phyloP scores from a whole-genome alignment of 2,888 invertebrate genomes.

The Fragum fragum region DNA sequence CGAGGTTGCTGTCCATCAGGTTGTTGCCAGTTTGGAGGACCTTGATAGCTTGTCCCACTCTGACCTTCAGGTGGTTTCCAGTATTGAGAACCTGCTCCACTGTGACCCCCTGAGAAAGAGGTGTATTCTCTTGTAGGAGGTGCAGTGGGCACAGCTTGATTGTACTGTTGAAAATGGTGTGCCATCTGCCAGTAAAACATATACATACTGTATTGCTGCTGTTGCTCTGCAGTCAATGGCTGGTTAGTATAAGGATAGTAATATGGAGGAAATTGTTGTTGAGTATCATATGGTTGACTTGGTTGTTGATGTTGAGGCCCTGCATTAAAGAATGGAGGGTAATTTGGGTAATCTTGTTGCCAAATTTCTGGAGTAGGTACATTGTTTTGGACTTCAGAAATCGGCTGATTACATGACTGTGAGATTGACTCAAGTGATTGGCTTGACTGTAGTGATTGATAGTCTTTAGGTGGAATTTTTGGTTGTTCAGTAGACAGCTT shows the following conservation, averaged over 20 bases:
- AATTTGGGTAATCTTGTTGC: not conserved
- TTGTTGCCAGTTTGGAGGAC: not conserved
- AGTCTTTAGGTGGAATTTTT: not conserved
- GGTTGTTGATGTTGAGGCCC: not conserved
- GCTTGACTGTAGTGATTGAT: not conserved
- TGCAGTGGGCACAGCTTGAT: not conserved
- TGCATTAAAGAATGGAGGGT: not conserved
- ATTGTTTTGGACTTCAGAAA: not conserved
- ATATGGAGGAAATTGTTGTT: not conserved
- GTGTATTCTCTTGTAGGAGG: not conserved
- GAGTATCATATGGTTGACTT: not conserved
- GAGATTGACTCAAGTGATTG: not conserved
- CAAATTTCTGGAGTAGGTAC: not conserved
- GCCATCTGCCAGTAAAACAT: constrained; percentile 14
- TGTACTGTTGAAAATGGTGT: not conserved
- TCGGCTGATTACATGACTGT: not conserved
- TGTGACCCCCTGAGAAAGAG: not conserved
- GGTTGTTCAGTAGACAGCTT: not conserved
- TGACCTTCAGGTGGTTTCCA: no score
- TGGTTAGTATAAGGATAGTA: not conserved
- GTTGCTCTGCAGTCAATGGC: not conserved
- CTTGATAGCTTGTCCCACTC: no score
- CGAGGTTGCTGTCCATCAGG: not conserved
- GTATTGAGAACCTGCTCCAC: not conserved
- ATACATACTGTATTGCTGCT: not conserved